phyloP scores from a whole-genome alignment of 2,888 invertebrate genomes.

The Drosophila kambysellisi region DNA sequence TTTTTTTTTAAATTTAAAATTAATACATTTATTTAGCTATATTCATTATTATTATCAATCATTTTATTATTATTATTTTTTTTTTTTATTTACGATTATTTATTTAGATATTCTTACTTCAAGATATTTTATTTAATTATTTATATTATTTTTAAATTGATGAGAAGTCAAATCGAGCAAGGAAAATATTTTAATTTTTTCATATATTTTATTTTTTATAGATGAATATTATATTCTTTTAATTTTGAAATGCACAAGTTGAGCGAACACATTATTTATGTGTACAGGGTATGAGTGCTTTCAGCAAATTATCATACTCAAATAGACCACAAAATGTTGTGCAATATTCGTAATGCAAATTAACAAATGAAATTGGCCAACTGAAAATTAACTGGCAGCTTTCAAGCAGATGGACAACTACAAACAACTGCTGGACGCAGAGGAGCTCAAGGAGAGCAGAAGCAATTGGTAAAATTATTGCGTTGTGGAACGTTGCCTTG shows the following conservation, averaged over 20 bases:
- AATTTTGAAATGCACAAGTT: too few relatives aligned
- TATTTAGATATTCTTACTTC: too few relatives aligned
- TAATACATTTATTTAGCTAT: too few relatives aligned
- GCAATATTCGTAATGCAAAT: slow-evolving; percentile 70
- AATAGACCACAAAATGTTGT: slow-evolving; percentile 58
- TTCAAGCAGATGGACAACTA: slow-evolving; percentile 38
- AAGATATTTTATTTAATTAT: too few relatives aligned
- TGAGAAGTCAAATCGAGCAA: neutral
- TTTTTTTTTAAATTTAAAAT: neutral
- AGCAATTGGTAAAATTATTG: slow-evolving; percentile 63
- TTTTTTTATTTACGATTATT: too few relatives aligned
- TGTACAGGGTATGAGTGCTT: slow-evolving; percentile 23
- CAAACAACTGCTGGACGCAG: slow-evolving; percentile 5
- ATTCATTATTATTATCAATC: neutral
- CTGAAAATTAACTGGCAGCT: slow-evolving; percentile 54
- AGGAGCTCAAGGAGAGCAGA: slow-evolving; percentile 5
- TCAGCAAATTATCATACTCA: slow-evolving; percentile 36
- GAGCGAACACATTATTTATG: neutral
- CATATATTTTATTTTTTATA: neutral
- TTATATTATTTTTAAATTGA: neutral
- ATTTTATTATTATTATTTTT: too few relatives aligned
- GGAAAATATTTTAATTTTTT: neutral
- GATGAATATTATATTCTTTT: neutral
- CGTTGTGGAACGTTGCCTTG: slow-evolving; percentile 56
- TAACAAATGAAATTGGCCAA: slow-evolving; percentile 67